Base-by-base conservation (phyloP, 2,797 vertebrate genomes). In the Schizopygopsis pylzovi region DNA sequence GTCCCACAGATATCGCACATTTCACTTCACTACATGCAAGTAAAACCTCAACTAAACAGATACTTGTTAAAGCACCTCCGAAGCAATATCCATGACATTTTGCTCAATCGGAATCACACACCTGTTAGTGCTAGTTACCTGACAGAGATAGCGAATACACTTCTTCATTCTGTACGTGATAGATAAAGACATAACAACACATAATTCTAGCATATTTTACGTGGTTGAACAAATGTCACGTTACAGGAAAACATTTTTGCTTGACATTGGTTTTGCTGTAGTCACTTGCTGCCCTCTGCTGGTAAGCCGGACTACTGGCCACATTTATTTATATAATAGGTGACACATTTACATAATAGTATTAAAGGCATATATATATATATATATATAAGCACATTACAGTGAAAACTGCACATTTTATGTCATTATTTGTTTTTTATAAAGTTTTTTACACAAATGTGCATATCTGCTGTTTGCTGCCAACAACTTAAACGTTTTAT, bases 11-110 rank as follows among this genome's bases (percentile, higher is more conserved):
- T 6, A 11, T 0, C 6, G 3, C 0, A 0, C 6, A 8, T 77
- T 15, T 0, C 1, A 9, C 4, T 15, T 11, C 0, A 15, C 1
- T 22, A 2, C n/a, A 1, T 39, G 0, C 10, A 16, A 13, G 22
- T 59, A 59, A 10, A 16, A 9, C 20, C 1, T 13, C n/a, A 8
- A 7, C 28, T 37, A n/a, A 15, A 10, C 8, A 16, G 54, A 39
- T 52, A 4, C 0, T 28, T 28, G 33, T 12, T 20, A 1, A 20
- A 28, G 4, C 5, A 20, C 37, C 15, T 20, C 65, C 33, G 5
- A 33, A 33, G 33, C 33, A 33, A 33, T 63, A 16, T 47, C 56
- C 10, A 10, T 37, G 11, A 25, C 7, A 65, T 80, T 33, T 12
- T 45, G 77, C 18, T 37, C 3, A 22, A 67, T 37, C 78, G 11